Percentiles rank a stretch among this genome's conserved stretches.
Conservation (phyloP, 2,797 vertebrate species). For the Atherinosoma microstoma region DNA sequence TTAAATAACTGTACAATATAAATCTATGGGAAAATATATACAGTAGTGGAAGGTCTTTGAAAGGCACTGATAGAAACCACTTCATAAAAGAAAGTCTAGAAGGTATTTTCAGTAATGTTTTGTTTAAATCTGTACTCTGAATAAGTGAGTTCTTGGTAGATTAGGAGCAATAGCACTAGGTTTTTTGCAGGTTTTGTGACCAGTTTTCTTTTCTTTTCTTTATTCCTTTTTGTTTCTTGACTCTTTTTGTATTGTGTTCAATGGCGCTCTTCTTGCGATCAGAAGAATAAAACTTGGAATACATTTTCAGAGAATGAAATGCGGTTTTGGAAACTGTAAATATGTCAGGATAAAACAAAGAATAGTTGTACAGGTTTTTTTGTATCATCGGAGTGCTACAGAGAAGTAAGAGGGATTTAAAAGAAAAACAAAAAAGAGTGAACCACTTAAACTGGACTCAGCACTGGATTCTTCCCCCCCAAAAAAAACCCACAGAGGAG, state of each 20-base stretch:
- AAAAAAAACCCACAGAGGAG: conserved; percentile 22
- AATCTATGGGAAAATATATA: conserved; percentile 65
- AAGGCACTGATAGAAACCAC: conserved; percentile 59
- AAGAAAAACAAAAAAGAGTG: conserved; percentile 40
- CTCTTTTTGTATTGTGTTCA: conserved; percentile 56
- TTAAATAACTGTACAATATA: conserved; percentile 70
- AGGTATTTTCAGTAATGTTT: conserved; percentile 70
- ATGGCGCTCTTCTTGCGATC: conserved; percentile 56
- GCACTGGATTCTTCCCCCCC: conserved; percentile 29
- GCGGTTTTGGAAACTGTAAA: conserved; percentile 69
- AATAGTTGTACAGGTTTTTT: conserved; percentile 75
- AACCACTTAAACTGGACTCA: conserved; percentile 67
- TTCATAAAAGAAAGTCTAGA: conserved; percentile 62
- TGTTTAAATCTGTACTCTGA: conserved; percentile 63
- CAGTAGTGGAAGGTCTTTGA: conserved; percentile 55
- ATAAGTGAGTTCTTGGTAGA: conserved; percentile 63
- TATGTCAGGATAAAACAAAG: conserved; percentile 63
- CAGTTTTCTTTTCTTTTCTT: conserved; percentile 47
- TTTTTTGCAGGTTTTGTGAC: conserved; percentile 65
- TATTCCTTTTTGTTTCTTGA: conserved; percentile 54
- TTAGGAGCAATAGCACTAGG: conserved; percentile 59
- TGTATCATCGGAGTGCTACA: conserved; percentile 73
- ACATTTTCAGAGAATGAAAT: conserved; percentile 65
- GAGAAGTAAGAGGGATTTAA: conserved; percentile 47
- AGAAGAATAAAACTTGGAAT: conserved; percentile 54